Conservation (phyloP, 2,888 invertebrate genomes). For the Drosophila acutilabella region DNA sequence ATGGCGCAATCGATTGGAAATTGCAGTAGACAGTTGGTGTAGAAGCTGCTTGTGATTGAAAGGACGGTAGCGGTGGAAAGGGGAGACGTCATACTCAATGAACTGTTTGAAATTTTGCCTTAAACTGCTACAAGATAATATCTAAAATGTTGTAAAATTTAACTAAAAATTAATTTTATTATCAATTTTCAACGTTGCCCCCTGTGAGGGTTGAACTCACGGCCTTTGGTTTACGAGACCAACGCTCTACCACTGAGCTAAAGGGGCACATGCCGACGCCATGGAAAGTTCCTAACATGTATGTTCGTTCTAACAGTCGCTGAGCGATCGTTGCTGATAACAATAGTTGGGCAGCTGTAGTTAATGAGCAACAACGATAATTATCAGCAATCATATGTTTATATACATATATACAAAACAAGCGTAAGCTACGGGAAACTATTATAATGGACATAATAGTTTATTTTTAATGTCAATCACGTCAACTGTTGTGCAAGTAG, state of each 20-base stretch:
- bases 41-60: not conserved
- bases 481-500: not conserved
- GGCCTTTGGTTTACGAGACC: conserved; percentile 78
- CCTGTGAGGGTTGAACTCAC: conserved; percentile 73
- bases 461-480: not conserved
- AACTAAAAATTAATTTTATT: conserved; percentile 21
- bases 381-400: not conserved
- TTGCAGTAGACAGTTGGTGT: conserved; percentile 60
- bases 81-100: conserved; percentile 1
- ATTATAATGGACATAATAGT: not conserved
- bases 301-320: conserved; percentile 5
- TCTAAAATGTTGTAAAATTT: conserved; percentile 8
- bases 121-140: not conserved
- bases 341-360: conserved; percentile 1
- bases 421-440: not conserved
- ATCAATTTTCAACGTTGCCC: conserved; percentile 39
- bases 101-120: conserved; percentile 28
- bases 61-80: not conserved
- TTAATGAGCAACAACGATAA: not conserved
- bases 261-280: conserved; percentile 48
- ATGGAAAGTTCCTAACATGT: conserved; percentile 22
- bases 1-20: conserved; percentile 80
- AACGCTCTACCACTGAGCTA: conserved; percentile 78
- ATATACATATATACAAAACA: not conserved
- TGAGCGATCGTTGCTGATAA: conserved; percentile 49